These are phyloP conservation scores for Chaetodon auriga DNA, from an alignment of 2,113 vertebrate species.

Conservation along the genomic window DNA sequence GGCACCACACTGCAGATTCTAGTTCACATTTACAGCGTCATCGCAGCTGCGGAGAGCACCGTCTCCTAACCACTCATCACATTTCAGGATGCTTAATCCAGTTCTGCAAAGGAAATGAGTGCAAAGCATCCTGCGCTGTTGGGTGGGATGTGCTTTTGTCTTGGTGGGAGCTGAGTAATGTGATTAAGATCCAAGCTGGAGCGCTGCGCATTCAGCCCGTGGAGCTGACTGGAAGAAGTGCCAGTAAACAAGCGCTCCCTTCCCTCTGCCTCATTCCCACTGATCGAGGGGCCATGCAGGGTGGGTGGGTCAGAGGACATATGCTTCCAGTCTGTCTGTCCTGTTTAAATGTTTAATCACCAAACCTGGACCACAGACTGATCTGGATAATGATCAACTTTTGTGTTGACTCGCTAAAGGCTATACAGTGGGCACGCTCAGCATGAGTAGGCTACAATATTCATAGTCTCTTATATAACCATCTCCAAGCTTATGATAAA, in stretches of 20 bases:
- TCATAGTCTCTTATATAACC: slow-evolving; percentile 68
- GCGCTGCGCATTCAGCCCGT: slow-evolving; percentile 50
- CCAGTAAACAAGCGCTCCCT: slow-evolving; percentile 57
- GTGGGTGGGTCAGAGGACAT: slow-evolving; percentile 49
- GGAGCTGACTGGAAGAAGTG: slow-evolving; percentile 49
- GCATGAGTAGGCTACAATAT: slow-evolving; percentile 66
- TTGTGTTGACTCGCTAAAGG: slow-evolving; percentile 49
- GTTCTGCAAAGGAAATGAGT: slow-evolving; percentile 65
- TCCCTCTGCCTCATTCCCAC: slow-evolving; percentile 7
- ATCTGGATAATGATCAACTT: slow-evolving; percentile 49
- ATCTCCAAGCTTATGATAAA: slow-evolving; percentile 50
- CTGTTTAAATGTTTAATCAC: slow-evolving; percentile 64
- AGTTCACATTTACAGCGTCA: slow-evolving; percentile 31
- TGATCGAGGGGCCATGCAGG: slow-evolving; percentile 33
- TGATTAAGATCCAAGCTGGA: slow-evolving; percentile 69
- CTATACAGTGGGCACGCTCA: slow-evolving; percentile 50
- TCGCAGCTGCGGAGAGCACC: slow-evolving; percentile 5
- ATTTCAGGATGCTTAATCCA: slow-evolving; percentile 68
- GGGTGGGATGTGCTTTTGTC: slow-evolving; percentile 53
- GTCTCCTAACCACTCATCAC: slow-evolving; percentile 41
- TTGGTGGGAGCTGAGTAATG: slow-evolving; percentile 70
- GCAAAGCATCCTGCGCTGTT: slow-evolving; percentile 30
- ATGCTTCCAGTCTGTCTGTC: slow-evolving; percentile 41
- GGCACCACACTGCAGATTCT: slow-evolving; percentile 34
- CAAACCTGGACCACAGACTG: slow-evolving; percentile 38